Evolutionary conservation across 2,888 invertebrate species (phyloP), one percentile per base, ranked within the genome.

Genomic region (Drosophila maculinotata): DNA sequence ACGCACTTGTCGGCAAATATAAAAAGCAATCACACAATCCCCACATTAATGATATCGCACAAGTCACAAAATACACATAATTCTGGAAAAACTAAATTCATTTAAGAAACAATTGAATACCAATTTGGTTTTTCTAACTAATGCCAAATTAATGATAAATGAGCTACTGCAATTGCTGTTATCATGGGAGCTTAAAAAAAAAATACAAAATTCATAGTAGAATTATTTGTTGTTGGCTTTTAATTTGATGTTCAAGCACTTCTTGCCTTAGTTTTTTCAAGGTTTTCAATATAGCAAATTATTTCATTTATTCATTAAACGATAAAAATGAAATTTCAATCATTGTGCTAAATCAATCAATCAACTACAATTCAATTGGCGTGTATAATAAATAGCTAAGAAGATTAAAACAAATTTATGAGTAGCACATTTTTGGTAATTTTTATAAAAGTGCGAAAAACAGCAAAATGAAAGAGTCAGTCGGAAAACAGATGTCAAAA

Each of bases 101-200:
- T 48, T 47, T 39, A 20, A 14, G 20, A 9, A 64, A 36, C 58
- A 62, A 74, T 79, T 79, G 48, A 74, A 65, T 30, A 67, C 12
- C 80, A 74, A 82, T 69, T 67, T 66, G 66, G 71, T 20, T 36
- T 71, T 77, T 68, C 38, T 71, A 54, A 25, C 25, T 60, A 59
- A 54, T 39, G 58, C 31, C 14, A 17, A 75, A 35, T 48, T 57
- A 62, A 69, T 69, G 60, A 69, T 64, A 56, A 79, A 63, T 69
- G 41, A 51, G 38, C 30, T 17, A 12, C 15, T 51, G 36, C 28
- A 30, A 17, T 31, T 8, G 12, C 9, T 15, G 31, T 47, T 57
- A 65, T 66, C 38, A 52, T 42, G 30, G 10, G 51, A 31, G 59
- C 30, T 44, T 64, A 53, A 20, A 4, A 38, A 36, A 59, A 69